These are phyloP conservation scores for Nipponacmea schrenckii DNA, from an alignment of 2,888 invertebrate genomes.

Conservation along the genomic window DNA sequence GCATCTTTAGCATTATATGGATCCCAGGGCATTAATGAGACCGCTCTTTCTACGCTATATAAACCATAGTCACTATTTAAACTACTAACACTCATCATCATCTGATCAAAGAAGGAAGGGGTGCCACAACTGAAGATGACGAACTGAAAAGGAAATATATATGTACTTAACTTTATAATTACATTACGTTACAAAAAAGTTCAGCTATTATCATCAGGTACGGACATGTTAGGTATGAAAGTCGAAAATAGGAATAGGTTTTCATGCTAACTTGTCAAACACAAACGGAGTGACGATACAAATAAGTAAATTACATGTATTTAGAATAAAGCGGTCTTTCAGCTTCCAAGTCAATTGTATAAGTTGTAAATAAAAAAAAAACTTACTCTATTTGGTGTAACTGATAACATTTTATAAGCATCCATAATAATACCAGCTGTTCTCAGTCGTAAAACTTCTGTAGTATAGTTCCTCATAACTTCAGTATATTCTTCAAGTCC, in stretches of 20 bases:
- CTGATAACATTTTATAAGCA: background rate
- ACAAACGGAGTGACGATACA: no score
- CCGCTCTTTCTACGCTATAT: background rate
- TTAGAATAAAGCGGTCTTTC: no score
- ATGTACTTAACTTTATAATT: no score
- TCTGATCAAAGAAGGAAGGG: conserved; percentile 18
- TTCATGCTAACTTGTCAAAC: no score
- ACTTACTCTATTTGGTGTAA: background rate
- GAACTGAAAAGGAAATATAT: conserved; percentile 10
- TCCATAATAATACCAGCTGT: conserved; percentile 3
- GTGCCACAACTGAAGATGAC: conserved; percentile 15
- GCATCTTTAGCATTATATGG: conserved; percentile 12
- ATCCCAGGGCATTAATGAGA: conserved; percentile 13
- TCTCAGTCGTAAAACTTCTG: background rate
- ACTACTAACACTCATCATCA: conserved; percentile 12
- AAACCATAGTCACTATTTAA: conserved; percentile 9
- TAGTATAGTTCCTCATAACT: background rate
- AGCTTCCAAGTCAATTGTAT: no score
- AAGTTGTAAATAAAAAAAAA: background rate
- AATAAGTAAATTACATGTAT: no score
- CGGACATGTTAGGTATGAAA: no score
- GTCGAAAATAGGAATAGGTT: no score
- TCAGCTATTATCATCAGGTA: no score
- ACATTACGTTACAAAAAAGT: no score
- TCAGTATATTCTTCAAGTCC: background rate